Percentiles rank a stretch among this genome's conserved stretches.
Evolutionary conservation across 2,888 invertebrate species (phyloP).

Genomic region (Chymomyza caudatula): DNA sequence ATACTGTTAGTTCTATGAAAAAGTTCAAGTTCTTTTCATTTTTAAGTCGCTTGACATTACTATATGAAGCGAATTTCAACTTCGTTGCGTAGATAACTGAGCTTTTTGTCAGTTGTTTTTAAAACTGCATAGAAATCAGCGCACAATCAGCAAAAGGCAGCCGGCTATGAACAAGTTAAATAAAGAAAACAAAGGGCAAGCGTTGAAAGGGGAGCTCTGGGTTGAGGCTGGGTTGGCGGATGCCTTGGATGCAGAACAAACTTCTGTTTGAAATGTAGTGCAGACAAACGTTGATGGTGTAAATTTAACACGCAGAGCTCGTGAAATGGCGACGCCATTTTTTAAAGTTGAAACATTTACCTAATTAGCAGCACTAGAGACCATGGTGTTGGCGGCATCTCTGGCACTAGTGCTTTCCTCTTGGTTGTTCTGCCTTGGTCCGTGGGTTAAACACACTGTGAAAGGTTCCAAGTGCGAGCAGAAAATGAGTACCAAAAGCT

Average conservation of each 20-base stretch:
- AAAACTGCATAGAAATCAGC: neutral
- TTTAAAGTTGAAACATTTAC: constrained; percentile 63
- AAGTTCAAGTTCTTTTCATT: neutral
- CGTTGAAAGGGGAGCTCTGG: constrained; percentile 2
- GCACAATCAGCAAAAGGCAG: constrained; percentile 66
- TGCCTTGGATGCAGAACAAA: neutral
- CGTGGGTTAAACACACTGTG: neutral
- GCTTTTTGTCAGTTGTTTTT: neutral
- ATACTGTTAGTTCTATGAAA: too few species aligned
- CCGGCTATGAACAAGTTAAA: constrained; percentile 67
- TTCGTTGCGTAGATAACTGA: neutral
- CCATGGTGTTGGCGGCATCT: constrained; percentile 3
- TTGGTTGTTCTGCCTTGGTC: neutral
- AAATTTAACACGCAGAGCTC: constrained; percentile 46
- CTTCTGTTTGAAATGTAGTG: neutral
- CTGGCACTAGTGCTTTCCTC: neutral
- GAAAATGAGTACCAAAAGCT: constrained; percentile 55
- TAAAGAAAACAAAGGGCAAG: constrained; percentile 65
- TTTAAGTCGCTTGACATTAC: constrained; percentile 23
- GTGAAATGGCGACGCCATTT: constrained; percentile 48
- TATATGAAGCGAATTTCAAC: neutral
- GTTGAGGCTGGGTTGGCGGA: neutral
- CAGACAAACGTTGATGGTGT: constrained; percentile 28
- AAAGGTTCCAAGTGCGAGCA: constrained; percentile 24
- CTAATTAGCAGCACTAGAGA: constrained; percentile 54